phyloP scores from a whole-genome alignment of 1,140 invertebrate species.

The Cardiocondyla obscurior region DNA sequence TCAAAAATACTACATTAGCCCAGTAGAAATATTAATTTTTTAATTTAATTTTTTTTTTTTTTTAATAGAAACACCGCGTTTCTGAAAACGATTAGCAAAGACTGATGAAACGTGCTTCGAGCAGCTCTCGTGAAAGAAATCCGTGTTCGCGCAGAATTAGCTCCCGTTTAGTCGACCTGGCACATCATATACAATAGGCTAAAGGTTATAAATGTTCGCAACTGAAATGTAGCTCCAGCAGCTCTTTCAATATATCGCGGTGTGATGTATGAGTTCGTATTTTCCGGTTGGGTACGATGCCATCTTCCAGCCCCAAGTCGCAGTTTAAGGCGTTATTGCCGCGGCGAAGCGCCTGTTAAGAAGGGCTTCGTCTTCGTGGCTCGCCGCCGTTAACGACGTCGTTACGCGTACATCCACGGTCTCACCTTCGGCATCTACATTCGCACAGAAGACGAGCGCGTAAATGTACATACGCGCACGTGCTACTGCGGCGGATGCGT shows the following conservation, averaged over 20 bases:
- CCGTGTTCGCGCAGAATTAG: not conserved
- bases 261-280: constrained; percentile 59
- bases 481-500: constrained; percentile 27
- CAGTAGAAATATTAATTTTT: not conserved
- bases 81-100: not conserved
- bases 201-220: constrained; percentile 6
- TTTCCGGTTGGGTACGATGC: constrained; percentile 63
- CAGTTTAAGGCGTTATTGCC: constrained; percentile 43
- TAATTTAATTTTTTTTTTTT: no score
- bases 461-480: constrained; percentile 39
- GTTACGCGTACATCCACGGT: constrained; percentile 60
- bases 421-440: constrained; percentile 55
- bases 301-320: constrained; percentile 32
- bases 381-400: constrained; percentile 70
- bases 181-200: not conserved
- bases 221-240: not conserved
- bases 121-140: not conserved
- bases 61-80: not conserved
- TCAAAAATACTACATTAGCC: not conserved
- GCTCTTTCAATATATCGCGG: constrained; percentile 49
- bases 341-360: constrained; percentile 47
- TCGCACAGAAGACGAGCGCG: not conserved
- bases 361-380: constrained; percentile 60
- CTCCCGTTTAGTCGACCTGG: not conserved
- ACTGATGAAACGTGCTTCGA: not conserved